These are phyloP conservation scores for Pitta sordida DNA, from an alignment of 2,113 vertebrate genomes.

Conservation along the genomic window DNA sequence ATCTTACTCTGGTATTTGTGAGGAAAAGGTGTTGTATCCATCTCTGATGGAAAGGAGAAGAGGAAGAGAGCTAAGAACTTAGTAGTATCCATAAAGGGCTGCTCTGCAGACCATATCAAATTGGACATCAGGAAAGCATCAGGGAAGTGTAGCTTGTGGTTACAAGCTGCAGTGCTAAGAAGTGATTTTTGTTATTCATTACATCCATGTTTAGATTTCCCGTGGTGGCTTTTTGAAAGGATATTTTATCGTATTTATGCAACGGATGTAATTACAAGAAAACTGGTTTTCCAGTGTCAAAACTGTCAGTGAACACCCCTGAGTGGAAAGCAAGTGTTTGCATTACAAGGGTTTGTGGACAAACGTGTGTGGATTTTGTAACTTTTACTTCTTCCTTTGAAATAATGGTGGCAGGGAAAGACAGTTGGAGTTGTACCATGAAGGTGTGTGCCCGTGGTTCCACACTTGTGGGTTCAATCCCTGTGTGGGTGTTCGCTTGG, in stretches of 20 bases:
- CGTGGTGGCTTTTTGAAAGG: neutral
- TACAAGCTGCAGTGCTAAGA: neutral
- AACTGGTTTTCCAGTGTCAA: neutral
- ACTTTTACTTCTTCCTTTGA: neutral
- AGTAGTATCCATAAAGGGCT: neutral
- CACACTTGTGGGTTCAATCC: too few relatives aligned
- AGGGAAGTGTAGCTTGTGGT: neutral
- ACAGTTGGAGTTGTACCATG: neutral
- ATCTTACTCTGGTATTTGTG: neutral
- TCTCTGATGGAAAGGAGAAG: neutral
- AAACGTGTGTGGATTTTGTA: accelerated
- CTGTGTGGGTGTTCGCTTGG: too few relatives aligned
- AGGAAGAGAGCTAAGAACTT: neutral
- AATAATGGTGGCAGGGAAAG: neutral
- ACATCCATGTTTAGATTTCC: neutral
- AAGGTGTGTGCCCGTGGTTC: too few relatives aligned
- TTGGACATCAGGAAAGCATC: neutral
- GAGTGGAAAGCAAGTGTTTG: neutral
- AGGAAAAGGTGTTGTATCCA: neutral
- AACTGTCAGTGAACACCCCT: neutral
- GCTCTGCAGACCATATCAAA: neutral
- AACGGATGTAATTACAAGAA: neutral
- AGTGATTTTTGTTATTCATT: neutral
- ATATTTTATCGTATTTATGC: neutral
- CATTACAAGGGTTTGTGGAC: neutral